Evolutionary conservation across 2,113 vertebrate genomes (phyloP).

Genomic region (Pholis gunnellus): DNA sequence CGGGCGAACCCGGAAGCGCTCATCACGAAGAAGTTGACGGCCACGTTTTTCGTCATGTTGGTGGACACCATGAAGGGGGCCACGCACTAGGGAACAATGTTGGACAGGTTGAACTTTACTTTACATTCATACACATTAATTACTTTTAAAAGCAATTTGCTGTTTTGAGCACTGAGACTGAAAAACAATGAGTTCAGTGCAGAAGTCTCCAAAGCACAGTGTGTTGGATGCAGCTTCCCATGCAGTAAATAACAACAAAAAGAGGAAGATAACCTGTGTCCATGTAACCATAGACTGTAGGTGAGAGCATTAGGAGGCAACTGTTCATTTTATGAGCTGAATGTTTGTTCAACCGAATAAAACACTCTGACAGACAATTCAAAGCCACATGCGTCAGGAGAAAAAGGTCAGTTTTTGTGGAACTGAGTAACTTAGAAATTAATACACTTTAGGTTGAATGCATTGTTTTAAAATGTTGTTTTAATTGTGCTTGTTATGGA

Average conservation of each 20-base stretch:
- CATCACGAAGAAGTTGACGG: slow-evolving; percentile 64
- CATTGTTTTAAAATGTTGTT: not conserved
- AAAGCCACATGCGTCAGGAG: not conserved
- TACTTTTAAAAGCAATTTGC: not conserved
- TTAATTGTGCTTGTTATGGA: no score
- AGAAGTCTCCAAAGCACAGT: not conserved
- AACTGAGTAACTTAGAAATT: not conserved
- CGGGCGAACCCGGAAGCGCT: slow-evolving; percentile 66
- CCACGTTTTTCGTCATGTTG: slow-evolving; percentile 74
- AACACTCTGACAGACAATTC: not conserved
- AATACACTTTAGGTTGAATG: not conserved
- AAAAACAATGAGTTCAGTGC: not conserved
- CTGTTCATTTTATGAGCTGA: not conserved
- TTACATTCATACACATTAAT: not conserved
- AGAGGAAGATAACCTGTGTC: not conserved
- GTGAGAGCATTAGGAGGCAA: not conserved
- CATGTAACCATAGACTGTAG: not conserved
- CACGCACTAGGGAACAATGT: slow-evolving; percentile 77
- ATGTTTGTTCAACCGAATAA: slow-evolving; percentile 4
- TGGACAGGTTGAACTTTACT: not conserved
- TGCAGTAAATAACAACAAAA: not conserved
- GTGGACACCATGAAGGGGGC: slow-evolving; percentile 81
- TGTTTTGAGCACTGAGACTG: not conserved
- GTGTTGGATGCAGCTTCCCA: not conserved
- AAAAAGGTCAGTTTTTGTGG: not conserved